Evolutionary conservation across 2,113 vertebrate genomes (phyloP), one percentile per base, ranked within the genome.

Genomic region (Mungos mungo): DNA sequence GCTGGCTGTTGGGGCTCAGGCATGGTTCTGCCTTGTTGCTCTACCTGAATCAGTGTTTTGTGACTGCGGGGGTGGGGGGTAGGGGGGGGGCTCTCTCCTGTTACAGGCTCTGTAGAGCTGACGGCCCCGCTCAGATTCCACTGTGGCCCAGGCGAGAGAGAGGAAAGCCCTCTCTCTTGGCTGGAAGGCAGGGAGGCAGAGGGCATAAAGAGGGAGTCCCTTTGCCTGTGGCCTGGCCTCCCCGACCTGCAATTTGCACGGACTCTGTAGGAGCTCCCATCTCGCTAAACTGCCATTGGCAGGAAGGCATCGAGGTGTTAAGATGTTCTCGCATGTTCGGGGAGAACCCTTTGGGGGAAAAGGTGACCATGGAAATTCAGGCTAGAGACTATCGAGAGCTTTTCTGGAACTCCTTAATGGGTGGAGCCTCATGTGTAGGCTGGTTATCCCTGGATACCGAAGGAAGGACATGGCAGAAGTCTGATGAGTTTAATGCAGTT

Each of bases 391-490:
- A 18, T 14, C 66, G 65, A 76, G 38, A 21, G 21, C 3, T 35
- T 25, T 45, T 18, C 23, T 60, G 16, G 9, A 27, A 57, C 31
- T 23, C 12, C 41, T 47, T 27, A 33, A 45, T 27, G 18, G 16
- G 8, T 0, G 19, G 33, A 38, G 33, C 10, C 21, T 87, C 38
- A 1, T 0, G 2, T 50, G 16, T 45, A 7, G 15, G 25, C 33
- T 47, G 16, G 35, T 35, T 52, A 0, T 50, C 47, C 21, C 47
- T 2, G n/a, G 18, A 31, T 41, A 76, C 57, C 54, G 19, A 57
- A 57, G 19, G 19, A 57, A 50, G 1, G 9, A 68, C 3, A 0
- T 14, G 11, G 11, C 29, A 19, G n/a, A 33, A 14, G 12, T 13
- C 18, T n/a, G 7, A 77, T 35, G 85, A 31, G 25, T 31, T 50